Conservation (phyloP, 1,140 invertebrate species). For the Hermetia illucens region DNA sequence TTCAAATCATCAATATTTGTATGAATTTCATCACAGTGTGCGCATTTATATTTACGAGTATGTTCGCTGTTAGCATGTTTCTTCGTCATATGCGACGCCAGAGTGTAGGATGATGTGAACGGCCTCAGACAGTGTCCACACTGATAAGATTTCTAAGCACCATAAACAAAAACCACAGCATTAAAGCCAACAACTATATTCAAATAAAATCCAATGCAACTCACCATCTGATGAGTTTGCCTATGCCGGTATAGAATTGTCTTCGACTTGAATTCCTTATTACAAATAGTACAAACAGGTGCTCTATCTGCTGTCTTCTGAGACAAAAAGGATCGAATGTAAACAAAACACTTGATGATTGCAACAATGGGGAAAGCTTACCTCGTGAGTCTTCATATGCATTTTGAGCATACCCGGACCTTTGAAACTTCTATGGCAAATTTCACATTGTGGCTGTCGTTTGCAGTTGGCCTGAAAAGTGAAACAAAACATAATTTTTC, state of each 20-base stretch:
- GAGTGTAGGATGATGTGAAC: constrained; percentile 20
- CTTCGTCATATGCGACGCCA: constrained; percentile 21
- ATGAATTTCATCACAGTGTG: no score
- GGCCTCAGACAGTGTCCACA: constrained; percentile 27
- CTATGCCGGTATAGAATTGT: constrained; percentile 40
- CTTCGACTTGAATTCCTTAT: constrained; percentile 38
- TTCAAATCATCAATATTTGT: no score
- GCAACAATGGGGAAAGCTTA: neutral
- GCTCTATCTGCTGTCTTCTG: constrained; percentile 33
- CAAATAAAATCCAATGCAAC: neutral
- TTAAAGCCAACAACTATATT: neutral
- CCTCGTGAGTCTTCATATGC: constrained; percentile 44
- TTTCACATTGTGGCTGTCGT: constrained; percentile 41
- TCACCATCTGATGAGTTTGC: constrained; percentile 37
- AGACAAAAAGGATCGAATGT: neutral
- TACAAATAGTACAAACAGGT: constrained; percentile 40
- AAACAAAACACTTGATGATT: neutral
- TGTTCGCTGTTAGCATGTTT: constrained; percentile 21
- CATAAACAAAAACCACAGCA: no score
- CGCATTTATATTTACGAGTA: constrained; percentile 17
- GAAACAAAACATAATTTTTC: constrained; percentile 3
- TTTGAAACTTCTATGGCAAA: constrained; percentile 39
- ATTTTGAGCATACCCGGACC: constrained; percentile 44
- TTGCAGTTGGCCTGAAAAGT: constrained; percentile 37
- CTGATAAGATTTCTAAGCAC: constrained; percentile 19